Evolutionary conservation across 2,113 vertebrate genomes (phyloP).

Genomic region (Anser brachyrhynchus): DNA sequence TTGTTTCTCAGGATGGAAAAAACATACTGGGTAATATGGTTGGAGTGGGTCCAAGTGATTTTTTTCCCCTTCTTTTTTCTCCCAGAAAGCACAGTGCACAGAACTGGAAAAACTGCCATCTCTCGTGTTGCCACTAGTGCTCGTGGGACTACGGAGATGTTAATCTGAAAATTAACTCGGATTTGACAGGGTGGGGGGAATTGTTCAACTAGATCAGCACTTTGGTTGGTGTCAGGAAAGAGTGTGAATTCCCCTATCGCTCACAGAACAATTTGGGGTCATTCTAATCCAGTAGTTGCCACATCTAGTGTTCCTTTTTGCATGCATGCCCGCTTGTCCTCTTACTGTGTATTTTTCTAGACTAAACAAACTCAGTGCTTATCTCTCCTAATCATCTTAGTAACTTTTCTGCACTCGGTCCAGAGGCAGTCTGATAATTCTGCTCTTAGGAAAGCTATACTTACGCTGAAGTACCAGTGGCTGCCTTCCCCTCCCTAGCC

Average conservation of each 20-base stretch:
- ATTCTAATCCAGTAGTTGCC: not conserved
- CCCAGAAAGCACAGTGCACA: not conserved
- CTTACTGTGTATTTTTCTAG: not conserved
- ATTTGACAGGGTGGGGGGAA: not conserved
- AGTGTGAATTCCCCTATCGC: not conserved
- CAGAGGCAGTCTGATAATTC: not conserved
- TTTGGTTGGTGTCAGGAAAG: not conserved
- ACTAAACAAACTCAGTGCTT: not conserved
- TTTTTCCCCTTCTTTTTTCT: not conserved
- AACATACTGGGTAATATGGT: not conserved
- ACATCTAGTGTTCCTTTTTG: not conserved
- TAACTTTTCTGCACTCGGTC: not conserved
- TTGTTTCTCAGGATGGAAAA: conserved; percentile 3
- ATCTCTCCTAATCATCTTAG: not conserved
- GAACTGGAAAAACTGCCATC: not conserved
- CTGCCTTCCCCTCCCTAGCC: not conserved
- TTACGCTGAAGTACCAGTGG: not conserved
- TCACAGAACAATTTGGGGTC: not conserved
- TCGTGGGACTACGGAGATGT: not conserved
- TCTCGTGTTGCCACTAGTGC: not conserved
- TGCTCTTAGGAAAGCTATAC: not conserved
- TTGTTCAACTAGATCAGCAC: not conserved
- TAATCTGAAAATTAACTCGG: not conserved
- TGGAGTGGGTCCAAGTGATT: not conserved
- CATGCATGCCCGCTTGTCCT: fast-evolving